These are phyloP conservation scores for Cryptoblepharus egeriae DNA, from an alignment of 2,797 vertebrate species.

Conservation along the genomic window DNA sequence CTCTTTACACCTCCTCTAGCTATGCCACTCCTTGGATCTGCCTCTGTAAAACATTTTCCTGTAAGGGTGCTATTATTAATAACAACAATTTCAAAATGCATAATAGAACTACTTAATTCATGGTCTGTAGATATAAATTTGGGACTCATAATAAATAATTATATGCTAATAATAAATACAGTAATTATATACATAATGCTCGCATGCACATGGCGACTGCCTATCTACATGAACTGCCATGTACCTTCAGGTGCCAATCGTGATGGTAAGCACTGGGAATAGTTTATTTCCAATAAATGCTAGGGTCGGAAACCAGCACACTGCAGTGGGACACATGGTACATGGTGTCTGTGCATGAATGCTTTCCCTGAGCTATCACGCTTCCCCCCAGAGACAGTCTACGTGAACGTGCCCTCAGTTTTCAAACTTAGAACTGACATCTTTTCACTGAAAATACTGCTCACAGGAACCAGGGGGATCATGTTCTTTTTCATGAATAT, in stretches of 20 bases:
- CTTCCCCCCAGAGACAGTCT: no score
- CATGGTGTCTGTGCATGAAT: background rate
- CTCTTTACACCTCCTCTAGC: no score
- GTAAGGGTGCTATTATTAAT: no score
- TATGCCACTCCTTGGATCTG: no score
- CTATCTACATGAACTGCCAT: background rate
- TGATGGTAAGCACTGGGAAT: no score
- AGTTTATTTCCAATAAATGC: no score
- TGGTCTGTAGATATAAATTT: background rate
- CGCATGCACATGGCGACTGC: background rate
- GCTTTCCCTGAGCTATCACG: background rate
- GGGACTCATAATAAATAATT: no score
- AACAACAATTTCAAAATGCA: background rate
- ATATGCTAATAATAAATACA: no score
- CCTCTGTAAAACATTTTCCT: no score
- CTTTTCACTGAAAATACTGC: background rate
- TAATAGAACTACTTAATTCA: background rate
- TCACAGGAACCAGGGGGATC: conserved; percentile 9
- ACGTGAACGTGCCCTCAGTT: background rate
- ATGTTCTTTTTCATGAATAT: conserved; percentile 13
- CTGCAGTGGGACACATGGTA: background rate
- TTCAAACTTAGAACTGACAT: background rate
- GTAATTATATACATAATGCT: no score
- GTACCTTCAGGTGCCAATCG: no score
- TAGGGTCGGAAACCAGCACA: no score